These are phyloP conservation scores for Aphidoletes aphidimyza DNA, from an alignment of 2,888 invertebrate species.

Conservation along the genomic window DNA sequence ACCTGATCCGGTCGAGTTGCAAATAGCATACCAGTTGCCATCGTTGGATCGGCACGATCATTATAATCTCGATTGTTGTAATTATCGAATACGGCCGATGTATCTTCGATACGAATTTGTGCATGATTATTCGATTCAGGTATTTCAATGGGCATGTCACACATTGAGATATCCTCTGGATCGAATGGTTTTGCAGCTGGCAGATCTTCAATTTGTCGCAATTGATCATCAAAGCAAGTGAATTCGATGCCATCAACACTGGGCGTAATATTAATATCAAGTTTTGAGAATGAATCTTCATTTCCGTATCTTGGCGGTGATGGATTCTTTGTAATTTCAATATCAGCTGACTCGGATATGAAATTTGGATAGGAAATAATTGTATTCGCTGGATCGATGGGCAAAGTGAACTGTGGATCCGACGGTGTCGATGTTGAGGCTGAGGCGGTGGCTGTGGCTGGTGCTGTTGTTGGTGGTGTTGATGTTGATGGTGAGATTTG, in stretches of 20 bases:
- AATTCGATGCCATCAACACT: not conserved
- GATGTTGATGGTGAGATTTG: not conserved
- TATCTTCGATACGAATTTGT: not conserved
- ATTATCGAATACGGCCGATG: not conserved
- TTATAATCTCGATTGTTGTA: conserved; percentile 12
- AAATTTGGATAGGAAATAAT: conserved; percentile 15
- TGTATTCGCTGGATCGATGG: not conserved
- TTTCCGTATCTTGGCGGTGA: not conserved
- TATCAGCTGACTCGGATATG: conserved; percentile 5
- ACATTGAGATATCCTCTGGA: not conserved
- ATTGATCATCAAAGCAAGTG: not conserved
- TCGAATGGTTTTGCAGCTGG: not conserved
- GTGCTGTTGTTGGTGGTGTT: not conserved
- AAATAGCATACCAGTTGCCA: not conserved
- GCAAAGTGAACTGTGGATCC: not conserved
- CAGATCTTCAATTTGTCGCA: not conserved
- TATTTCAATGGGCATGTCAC: not conserved
- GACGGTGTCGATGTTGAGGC: not conserved
- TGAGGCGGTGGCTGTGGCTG: not conserved
- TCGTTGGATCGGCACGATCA: conserved; percentile 42
- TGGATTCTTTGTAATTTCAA: conserved; percentile 1
- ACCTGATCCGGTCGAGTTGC: not conserved
- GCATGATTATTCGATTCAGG: not conserved
- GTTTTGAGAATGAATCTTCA: conserved; percentile 40
- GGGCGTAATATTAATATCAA: not conserved